A percentile compares a stretch with the other conserved stretches of the same genome.
Conservation (phyloP, 2,888 invertebrate genomes). For the Syritta pipiens region DNA sequence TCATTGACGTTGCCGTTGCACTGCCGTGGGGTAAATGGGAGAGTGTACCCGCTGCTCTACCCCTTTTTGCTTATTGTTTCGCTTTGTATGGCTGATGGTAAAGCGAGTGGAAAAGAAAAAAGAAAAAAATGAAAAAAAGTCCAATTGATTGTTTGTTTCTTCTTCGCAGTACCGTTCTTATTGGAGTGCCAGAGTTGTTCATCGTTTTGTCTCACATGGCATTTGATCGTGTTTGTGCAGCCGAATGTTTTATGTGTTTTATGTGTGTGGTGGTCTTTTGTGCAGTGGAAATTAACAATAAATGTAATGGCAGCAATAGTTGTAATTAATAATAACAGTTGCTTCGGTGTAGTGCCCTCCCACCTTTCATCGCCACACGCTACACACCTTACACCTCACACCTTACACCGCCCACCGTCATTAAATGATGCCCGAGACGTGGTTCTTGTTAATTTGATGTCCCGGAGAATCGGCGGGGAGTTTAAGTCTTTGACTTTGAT, state of each 20-base stretch:
- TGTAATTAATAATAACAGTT: conserved; percentile 68
- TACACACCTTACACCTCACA: too few species aligned
- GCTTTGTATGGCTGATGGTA: conserved; percentile 6
- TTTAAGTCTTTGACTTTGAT: too few species aligned
- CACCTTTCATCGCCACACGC: too few species aligned
- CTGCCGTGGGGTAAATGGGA: conserved; percentile 9
- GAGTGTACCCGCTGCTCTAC: conserved; percentile 31
- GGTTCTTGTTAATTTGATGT: conserved; percentile 26
- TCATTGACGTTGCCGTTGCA: conserved; percentile 50
- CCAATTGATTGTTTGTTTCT: conserved; percentile 63
- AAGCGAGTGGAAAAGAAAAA: not conserved
- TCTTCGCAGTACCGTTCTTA: conserved; percentile 44
- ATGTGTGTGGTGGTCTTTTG: conserved; percentile 55
- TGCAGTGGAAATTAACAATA: conserved; percentile 60
- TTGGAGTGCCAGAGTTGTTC: conserved; percentile 47
- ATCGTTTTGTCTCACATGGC: conserved; percentile 67
- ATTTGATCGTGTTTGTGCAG: conserved; percentile 66
- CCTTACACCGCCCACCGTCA: too few species aligned
- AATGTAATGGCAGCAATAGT: conserved; percentile 65
- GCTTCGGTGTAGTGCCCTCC: conserved; percentile 40
- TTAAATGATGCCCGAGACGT: not conserved
- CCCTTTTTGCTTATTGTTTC: conserved; percentile 26
- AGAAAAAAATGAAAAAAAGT: conserved; percentile 28
- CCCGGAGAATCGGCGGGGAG: too few species aligned
- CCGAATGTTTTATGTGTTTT: conserved; percentile 51